Evolutionary conservation across 2,113 vertebrate genomes (phyloP).

Genomic region (Microcebus murinus): DNA sequence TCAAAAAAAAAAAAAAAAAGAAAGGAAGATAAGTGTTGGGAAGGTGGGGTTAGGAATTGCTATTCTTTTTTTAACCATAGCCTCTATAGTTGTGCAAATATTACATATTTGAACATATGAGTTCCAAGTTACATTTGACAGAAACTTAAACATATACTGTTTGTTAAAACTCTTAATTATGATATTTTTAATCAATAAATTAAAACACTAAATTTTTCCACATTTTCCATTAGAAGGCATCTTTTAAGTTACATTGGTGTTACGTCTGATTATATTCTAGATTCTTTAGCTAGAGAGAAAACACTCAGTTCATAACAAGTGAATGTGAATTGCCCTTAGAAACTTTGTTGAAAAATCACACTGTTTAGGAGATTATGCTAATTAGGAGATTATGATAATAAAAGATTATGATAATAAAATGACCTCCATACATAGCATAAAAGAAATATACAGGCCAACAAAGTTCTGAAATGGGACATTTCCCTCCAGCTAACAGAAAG

Average conservation of each 20-base stretch:
- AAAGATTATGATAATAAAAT: not conserved
- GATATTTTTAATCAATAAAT: not conserved
- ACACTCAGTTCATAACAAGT: not conserved
- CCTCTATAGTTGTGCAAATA: not conserved
- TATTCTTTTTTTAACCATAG: not conserved
- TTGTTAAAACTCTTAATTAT: not conserved
- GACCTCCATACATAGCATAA: slow-evolving; percentile 54
- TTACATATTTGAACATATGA: not conserved
- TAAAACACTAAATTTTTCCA: not conserved
- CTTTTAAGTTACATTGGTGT: not conserved
- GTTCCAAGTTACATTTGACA: not conserved
- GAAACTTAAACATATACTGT: not conserved
- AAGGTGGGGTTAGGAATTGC: not conserved
- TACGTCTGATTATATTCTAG: not conserved
- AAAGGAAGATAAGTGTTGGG: not conserved
- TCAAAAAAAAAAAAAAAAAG: too few relatives aligned
- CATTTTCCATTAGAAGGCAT: not conserved
- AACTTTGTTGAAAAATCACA: not conserved
- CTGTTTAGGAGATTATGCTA: not conserved
- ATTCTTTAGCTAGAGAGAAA: not conserved
- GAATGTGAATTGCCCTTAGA: not conserved
- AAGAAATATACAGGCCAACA: not conserved
- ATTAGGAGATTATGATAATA: not conserved
- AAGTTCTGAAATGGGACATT: not conserved
- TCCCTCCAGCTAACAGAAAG: not conserved